A percentile compares a stretch with the other conserved stretches of the same genome.
These are phyloP conservation scores for Tiphia femorata DNA, from an alignment of 2,888 invertebrate genomes.

Conservation along the genomic window DNA sequence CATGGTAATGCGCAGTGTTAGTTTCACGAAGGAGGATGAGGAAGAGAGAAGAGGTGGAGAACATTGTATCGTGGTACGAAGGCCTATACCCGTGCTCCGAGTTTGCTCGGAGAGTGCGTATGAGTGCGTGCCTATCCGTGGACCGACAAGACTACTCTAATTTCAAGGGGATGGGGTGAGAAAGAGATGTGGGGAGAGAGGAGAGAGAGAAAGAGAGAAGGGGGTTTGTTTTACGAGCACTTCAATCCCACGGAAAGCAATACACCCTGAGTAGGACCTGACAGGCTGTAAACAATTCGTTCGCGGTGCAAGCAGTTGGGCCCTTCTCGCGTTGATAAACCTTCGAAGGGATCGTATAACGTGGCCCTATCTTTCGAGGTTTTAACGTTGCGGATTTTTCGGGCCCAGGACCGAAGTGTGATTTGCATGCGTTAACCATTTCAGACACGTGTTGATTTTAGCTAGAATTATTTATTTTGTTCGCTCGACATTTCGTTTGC, in stretches of 20 bases:
- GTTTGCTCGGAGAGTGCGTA: not conserved
- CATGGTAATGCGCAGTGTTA: slow-evolving; percentile 64
- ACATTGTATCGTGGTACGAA: slow-evolving; percentile 48
- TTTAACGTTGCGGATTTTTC: too few species aligned
- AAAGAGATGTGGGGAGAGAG: not conserved
- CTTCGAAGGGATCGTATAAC: too few species aligned
- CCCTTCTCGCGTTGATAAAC: too few species aligned
- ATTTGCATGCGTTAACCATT: too few species aligned
- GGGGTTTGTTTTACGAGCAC: slow-evolving; percentile 59
- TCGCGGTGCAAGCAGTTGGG: too few species aligned
- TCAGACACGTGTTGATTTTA: too few species aligned
- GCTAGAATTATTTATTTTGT: too few species aligned
- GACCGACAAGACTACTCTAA: slow-evolving; percentile 57
- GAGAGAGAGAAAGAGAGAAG: slow-evolving; percentile 18
- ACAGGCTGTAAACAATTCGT: slow-evolving; percentile 43
- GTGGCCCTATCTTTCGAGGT: too few species aligned
- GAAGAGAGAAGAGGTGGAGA: slow-evolving; percentile 16
- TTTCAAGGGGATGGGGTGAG: slow-evolving; percentile 55
- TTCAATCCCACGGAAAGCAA: slow-evolving; percentile 59
- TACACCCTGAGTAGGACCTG: slow-evolving; percentile 54
- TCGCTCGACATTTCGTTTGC: too few species aligned
- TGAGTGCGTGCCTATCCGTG: slow-evolving; percentile 23
- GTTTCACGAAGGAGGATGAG: slow-evolving; percentile 48
- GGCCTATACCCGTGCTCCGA: too few species aligned
- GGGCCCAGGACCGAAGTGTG: too few species aligned